Evolutionary conservation across 2,797 vertebrate species (phyloP).

Genomic region (Typhlichthys subterraneus): DNA sequence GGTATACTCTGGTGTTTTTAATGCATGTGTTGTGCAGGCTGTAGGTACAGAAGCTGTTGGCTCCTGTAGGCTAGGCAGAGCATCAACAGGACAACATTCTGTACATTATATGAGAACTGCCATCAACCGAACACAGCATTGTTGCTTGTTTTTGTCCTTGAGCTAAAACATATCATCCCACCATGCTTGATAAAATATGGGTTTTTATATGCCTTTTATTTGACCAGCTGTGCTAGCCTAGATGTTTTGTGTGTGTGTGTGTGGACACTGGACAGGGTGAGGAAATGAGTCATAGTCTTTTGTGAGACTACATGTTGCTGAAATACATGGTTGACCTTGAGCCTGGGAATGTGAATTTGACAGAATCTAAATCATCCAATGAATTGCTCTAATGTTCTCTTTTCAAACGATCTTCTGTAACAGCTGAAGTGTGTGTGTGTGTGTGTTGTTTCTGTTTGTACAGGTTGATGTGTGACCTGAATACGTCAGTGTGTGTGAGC

Average conservation of each 20-base stretch:
- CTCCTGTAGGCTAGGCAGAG: too few relatives aligned
- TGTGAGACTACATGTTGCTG: constrained; percentile 48
- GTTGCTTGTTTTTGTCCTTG: too few relatives aligned
- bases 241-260: background rate
- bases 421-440: constrained; percentile 41
- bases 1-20: constrained; percentile 11
- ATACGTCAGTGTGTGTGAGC: constrained; percentile 67
- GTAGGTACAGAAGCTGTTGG: background rate
- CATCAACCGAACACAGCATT: too few relatives aligned
- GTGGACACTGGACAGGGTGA: background rate
- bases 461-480: constrained; percentile 67
- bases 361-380: constrained; percentile 30
- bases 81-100: too few relatives aligned
- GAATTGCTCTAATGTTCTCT: constrained; percentile 32
- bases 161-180: too few relatives aligned
- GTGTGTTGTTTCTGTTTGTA: constrained; percentile 60
- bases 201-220: constrained; percentile 25
- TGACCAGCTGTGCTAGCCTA: constrained; percentile 2
- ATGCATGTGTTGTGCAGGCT: background rate
- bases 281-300: constrained; percentile 20
- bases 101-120: too few relatives aligned
- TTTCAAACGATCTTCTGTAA: constrained; percentile 39
- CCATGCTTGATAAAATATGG: background rate
- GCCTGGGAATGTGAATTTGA: constrained; percentile 41
- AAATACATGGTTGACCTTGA: constrained; percentile 50